phyloP scores from a whole-genome alignment of 2,888 invertebrate species.

The Drosophila peninsularis region DNA sequence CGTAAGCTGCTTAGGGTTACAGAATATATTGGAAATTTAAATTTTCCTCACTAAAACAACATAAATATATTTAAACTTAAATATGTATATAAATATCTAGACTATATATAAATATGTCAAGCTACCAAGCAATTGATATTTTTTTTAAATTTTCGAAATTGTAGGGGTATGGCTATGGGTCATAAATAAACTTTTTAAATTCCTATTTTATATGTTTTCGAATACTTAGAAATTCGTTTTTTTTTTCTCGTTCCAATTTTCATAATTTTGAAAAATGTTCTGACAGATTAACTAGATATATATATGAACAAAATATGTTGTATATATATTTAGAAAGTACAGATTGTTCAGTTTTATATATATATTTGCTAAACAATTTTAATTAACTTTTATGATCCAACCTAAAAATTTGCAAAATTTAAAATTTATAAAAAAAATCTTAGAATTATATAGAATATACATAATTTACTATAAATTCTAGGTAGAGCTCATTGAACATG shows the following conservation, averaged over 20 bases:
- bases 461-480: background rate
- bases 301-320: background rate
- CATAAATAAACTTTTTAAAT: conserved; percentile 30
- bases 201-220: conserved; percentile 22
- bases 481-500: background rate
- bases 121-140: conserved; percentile 25
- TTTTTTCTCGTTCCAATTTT: conserved; percentile 1
- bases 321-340: conserved; percentile 1
- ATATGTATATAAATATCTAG: background rate
- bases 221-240: background rate
- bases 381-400: background rate
- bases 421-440: background rate
- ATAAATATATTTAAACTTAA: background rate
- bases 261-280: conserved; percentile 26
- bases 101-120: background rate
- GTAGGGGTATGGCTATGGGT: background rate
- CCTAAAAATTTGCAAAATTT: background rate
- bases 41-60: background rate
- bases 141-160: background rate
- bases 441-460: background rate
- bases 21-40: background rate
- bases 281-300: conserved; percentile 25
- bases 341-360: background rate
- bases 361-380: background rate
- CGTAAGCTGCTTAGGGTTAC: conserved; percentile 1